Evolutionary conservation across 1,140 invertebrate genomes (phyloP).

Genomic region (Drosophila baimaii): DNA sequence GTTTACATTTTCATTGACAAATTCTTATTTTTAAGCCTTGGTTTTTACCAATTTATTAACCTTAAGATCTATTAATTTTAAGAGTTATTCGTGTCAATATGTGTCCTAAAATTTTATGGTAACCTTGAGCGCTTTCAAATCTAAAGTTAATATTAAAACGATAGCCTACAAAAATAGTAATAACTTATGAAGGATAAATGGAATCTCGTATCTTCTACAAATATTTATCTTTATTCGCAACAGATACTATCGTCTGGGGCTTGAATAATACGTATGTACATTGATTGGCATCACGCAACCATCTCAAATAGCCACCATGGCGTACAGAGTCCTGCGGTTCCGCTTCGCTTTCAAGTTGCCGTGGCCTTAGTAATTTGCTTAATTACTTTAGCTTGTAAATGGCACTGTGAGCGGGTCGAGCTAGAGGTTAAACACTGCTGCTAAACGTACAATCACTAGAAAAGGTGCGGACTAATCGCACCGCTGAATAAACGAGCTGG

Average conservation of each 20-base stretch:
- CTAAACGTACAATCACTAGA: constrained; percentile 35
- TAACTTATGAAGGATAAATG: too few species aligned
- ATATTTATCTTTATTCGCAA: neutral
- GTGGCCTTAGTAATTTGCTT: constrained; percentile 77
- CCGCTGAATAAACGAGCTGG: constrained; percentile 52
- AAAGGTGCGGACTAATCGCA: constrained; percentile 53
- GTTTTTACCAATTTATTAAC: neutral
- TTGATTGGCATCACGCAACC: constrained; percentile 5
- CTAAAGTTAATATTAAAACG: too few species aligned
- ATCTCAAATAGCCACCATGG: constrained; percentile 13
- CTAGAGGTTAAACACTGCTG: constrained; percentile 29
- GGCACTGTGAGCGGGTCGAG: constrained; percentile 20
- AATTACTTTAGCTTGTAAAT: constrained; percentile 79
- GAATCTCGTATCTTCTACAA: neutral
- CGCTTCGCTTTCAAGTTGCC: constrained; percentile 36
- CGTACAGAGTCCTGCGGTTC: constrained; percentile 43
- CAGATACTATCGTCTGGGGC: neutral
- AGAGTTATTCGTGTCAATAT: too few species aligned
- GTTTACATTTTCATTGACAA: too few species aligned
- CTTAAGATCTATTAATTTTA: too few species aligned
- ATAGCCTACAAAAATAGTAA: too few species aligned
- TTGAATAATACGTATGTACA: neutral
- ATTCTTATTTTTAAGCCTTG: neutral
- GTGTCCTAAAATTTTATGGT: too few species aligned
- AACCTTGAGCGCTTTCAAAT: too few species aligned